These are phyloP conservation scores for Enteromius afrohamiltoni DNA, from an alignment of 2,797 vertebrate species.

Conservation along the genomic window DNA sequence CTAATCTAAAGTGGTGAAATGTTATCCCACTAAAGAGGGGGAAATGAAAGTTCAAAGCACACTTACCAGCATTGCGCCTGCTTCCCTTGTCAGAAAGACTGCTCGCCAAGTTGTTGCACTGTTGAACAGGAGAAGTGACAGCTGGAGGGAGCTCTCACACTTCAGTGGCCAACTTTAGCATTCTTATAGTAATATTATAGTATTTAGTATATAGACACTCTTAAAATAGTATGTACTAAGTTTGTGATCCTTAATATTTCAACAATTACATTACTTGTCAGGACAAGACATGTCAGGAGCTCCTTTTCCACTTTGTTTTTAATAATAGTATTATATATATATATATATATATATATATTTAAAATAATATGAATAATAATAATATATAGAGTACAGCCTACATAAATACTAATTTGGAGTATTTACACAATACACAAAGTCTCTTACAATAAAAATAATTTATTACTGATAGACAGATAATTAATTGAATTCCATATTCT, in stretches of 20 bases:
- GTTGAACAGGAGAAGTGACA: slow-evolving; percentile 46
- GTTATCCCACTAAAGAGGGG: slow-evolving; percentile 66
- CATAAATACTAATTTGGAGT: slow-evolving; percentile 48
- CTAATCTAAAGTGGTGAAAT: slow-evolving; percentile 76
- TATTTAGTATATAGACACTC: background rate
- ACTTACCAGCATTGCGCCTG: slow-evolving; percentile 38
- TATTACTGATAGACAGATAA: background rate
- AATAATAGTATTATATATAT: background rate
- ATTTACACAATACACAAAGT: slow-evolving; percentile 45
- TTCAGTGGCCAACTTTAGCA: background rate
- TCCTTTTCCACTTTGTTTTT: slow-evolving; percentile 43
- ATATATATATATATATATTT: too few species aligned
- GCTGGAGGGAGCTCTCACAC: slow-evolving; percentile 34
- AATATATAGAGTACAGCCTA: background rate
- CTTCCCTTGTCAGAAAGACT: slow-evolving; percentile 35
- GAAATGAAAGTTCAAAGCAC: slow-evolving; percentile 56
- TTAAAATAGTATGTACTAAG: background rate
- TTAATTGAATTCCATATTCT: background rate
- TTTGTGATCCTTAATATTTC: background rate
- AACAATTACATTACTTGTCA: background rate
- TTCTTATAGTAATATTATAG: too few species aligned
- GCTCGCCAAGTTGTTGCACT: slow-evolving; percentile 38
- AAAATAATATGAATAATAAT: background rate
- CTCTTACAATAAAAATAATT: background rate
- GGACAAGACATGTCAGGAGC: background rate